A percentile compares a stretch with the other conserved stretches of the same genome.
Evolutionary conservation across 1,140 invertebrate species (phyloP).

Genomic region (Eubasilissa regina): DNA sequence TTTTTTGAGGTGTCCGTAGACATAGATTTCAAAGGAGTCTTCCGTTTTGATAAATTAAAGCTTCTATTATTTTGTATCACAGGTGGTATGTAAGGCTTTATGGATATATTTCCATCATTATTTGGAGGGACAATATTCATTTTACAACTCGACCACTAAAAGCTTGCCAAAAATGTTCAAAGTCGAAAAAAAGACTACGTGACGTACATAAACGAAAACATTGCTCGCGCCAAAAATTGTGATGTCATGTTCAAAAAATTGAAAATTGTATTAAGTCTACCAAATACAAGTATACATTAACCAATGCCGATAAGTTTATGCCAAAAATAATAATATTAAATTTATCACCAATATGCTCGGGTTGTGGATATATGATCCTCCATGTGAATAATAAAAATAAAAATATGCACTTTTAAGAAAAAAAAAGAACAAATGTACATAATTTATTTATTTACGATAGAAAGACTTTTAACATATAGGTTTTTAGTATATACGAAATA

Average conservation of each 20-base stretch:
- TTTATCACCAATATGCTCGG: too few relatives aligned
- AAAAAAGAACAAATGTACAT: too few relatives aligned
- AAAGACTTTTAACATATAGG: too few relatives aligned
- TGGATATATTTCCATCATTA: conserved; percentile 46
- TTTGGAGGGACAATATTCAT: conserved; percentile 51
- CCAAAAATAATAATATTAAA: too few relatives aligned
- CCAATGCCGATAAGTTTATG: too few relatives aligned
- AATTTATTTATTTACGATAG: too few relatives aligned
- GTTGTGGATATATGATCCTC: too few relatives aligned
- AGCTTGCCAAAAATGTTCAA: conserved; percentile 50
- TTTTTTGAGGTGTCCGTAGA: conserved; percentile 61
- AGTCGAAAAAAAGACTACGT: conserved; percentile 54
- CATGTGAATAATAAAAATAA: too few relatives aligned
- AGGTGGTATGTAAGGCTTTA: conserved; percentile 35
- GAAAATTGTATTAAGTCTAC: background rate
- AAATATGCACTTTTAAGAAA: too few relatives aligned
- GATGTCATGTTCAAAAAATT: conserved; percentile 43
- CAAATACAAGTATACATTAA: too few relatives aligned
- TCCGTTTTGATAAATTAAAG: conserved; percentile 51
- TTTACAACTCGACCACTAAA: conserved; percentile 39
- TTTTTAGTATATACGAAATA: too few relatives aligned
- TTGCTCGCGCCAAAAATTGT: conserved; percentile 51
- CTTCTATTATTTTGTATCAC: conserved; percentile 49
- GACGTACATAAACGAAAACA: conserved; percentile 53
- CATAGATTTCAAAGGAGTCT: conserved; percentile 39